These are phyloP conservation scores for Ennomos quercinarius DNA, from an alignment of 2,888 invertebrate genomes.

Conservation along the genomic window DNA sequence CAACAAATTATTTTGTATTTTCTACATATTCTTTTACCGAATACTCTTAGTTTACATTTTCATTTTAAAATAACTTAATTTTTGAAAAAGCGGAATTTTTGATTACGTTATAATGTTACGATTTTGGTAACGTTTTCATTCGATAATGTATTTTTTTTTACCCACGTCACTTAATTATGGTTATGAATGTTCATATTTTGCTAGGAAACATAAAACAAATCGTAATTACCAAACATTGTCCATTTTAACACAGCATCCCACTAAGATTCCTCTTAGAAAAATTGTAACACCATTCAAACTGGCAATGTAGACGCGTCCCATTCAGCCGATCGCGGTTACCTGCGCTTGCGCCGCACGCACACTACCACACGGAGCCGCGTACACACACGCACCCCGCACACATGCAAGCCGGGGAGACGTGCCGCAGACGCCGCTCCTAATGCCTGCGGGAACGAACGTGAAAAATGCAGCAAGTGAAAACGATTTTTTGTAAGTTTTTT, in stretches of 20 bases:
- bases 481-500: constrained; percentile 44
- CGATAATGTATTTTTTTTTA: too few relatives aligned
- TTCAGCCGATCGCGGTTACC: constrained; percentile 80
- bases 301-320: constrained; percentile 64
- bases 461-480: constrained; percentile 64
- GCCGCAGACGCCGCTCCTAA: constrained; percentile 74
- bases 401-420: constrained; percentile 56
- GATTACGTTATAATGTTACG: too few relatives aligned
- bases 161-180: too few relatives aligned
- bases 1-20: too few relatives aligned
- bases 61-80: too few relatives aligned
- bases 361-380: constrained; percentile 35
- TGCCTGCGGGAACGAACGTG: constrained; percentile 55
- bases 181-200: too few relatives aligned
- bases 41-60: too few relatives aligned
- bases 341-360: constrained; percentile 66
- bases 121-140: too few relatives aligned
- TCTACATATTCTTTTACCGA: too few relatives aligned
- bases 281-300: constrained; percentile 62
- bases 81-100: too few relatives aligned
- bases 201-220: constrained; percentile 2
- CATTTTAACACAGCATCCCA: constrained; percentile 38
- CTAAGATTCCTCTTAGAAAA: constrained; percentile 75
- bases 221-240: neutral
- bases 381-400: constrained; percentile 39